phyloP scores from a whole-genome alignment of 1,140 invertebrate species.

The Dufourea novaeangliae region DNA sequence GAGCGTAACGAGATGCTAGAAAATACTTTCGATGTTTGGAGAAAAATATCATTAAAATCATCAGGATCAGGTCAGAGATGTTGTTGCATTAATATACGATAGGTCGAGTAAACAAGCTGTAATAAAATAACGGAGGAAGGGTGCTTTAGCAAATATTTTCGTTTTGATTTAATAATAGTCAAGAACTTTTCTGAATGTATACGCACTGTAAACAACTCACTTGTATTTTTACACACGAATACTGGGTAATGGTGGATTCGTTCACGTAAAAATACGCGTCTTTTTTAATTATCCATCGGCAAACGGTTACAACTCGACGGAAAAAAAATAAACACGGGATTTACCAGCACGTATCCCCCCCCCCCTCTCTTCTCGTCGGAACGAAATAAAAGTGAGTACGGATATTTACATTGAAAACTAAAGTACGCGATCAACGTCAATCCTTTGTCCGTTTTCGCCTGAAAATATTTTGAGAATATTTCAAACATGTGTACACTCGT shows the following conservation, averaged over 20 bases:
- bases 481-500: neutral
- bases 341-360: neutral
- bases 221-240: neutral
- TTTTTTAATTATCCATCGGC: neutral
- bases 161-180: too few relatives aligned
- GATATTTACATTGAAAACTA: neutral
- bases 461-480: neutral
- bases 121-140: too few relatives aligned
- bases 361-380: neutral
- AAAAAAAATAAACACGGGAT: neutral
- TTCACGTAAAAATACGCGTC: neutral
- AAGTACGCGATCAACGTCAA: neutral
- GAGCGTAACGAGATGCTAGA: neutral
- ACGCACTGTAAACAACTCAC: neutral
- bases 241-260: neutral
- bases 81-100: too few relatives aligned
- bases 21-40: too few relatives aligned
- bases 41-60: constrained; percentile 19
- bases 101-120: too few relatives aligned
- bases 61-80: too few relatives aligned
- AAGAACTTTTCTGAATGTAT: too few relatives aligned
- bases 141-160: too few relatives aligned
- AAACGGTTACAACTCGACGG: neutral
- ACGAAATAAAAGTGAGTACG: neutral
- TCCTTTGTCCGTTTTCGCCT: neutral